A percentile compares a stretch with the other conserved stretches of the same genome.
Conservation (phyloP, 2,113 vertebrate species). For the Neopipo cinnamomea region DNA sequence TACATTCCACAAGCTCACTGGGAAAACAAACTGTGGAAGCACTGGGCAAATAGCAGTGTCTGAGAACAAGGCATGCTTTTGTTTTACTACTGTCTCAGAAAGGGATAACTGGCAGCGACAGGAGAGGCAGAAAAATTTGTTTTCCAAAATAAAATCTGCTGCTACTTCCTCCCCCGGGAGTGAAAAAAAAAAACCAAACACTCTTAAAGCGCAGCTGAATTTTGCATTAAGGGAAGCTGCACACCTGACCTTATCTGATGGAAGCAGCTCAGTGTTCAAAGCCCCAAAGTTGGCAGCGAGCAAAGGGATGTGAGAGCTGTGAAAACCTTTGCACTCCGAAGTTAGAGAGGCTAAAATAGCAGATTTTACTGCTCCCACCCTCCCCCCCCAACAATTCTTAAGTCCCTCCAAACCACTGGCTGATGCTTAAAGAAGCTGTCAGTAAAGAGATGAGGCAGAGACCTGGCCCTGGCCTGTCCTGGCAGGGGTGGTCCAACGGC, state of each 20-base stretch:
- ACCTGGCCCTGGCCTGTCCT: neutral
- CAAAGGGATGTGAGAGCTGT: neutral
- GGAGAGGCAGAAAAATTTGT: neutral
- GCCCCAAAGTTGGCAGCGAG: neutral
- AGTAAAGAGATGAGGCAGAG: neutral
- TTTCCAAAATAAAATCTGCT: constrained; percentile 19
- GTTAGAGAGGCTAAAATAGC: neutral
- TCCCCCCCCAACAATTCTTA: neutral
- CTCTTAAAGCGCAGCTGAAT: neutral
- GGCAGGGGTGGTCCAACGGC: neutral
- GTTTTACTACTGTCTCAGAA: neutral
- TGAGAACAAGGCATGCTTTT: constrained; percentile 14
- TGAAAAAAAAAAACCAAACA: neutral
- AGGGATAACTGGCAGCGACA: neutral
- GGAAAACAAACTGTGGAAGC: constrained; percentile 24
- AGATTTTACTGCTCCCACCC: neutral
- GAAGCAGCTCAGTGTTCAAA: neutral
- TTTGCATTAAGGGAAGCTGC: neutral
- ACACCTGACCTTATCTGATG: neutral
- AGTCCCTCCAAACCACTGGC: neutral
- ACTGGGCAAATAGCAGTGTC: neutral
- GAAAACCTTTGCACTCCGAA: neutral
- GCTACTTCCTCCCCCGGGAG: neutral
- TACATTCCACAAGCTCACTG: constrained; percentile 4
- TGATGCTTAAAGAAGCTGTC: neutral